phyloP scores from a whole-genome alignment of 1,140 invertebrate species.

The Riptortus pedestris region DNA sequence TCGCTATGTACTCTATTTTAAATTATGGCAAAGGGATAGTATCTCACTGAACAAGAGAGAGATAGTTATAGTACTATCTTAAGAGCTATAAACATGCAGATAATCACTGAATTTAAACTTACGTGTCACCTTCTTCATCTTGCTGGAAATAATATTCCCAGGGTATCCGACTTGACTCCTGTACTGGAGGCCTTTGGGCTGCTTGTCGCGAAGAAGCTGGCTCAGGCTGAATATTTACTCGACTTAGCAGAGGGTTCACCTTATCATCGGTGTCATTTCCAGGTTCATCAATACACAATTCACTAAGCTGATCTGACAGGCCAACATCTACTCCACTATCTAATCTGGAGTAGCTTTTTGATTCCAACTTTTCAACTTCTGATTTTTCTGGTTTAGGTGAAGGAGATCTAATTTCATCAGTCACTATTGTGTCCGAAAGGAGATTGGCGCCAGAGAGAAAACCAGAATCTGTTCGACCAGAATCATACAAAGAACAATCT shows the following conservation, averaged over 20 bases:
- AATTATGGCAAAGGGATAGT: too few relatives aligned
- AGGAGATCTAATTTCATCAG: conserved; percentile 29
- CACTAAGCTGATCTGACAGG: conserved; percentile 36
- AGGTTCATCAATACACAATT: conserved; percentile 21
- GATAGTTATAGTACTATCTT: too few relatives aligned
- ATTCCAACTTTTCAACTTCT: background rate
- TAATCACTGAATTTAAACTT: too few relatives aligned
- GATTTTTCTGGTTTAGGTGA: background rate
- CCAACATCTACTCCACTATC: conserved; percentile 44
- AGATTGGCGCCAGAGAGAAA: conserved; percentile 46
- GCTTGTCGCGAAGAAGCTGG: conserved; percentile 17
- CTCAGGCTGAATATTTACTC: background rate
- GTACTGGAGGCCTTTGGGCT: conserved; percentile 27
- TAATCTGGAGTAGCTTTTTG: conserved; percentile 37
- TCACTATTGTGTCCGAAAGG: conserved; percentile 30
- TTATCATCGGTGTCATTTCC: conserved; percentile 1
- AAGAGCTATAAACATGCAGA: too few relatives aligned
- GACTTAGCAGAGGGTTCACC: background rate
- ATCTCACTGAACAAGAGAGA: too few relatives aligned
- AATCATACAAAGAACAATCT: conserved; percentile 31
- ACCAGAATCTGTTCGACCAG: conserved; percentile 41
- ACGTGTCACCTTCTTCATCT: conserved; percentile 63
- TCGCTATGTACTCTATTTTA: too few relatives aligned
- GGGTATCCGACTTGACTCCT: conserved; percentile 34
- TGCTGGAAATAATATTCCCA: conserved; percentile 50